Base-by-base conservation (phyloP, 2,113 vertebrate genomes). In the Lagenorhynchus albirostris region DNA sequence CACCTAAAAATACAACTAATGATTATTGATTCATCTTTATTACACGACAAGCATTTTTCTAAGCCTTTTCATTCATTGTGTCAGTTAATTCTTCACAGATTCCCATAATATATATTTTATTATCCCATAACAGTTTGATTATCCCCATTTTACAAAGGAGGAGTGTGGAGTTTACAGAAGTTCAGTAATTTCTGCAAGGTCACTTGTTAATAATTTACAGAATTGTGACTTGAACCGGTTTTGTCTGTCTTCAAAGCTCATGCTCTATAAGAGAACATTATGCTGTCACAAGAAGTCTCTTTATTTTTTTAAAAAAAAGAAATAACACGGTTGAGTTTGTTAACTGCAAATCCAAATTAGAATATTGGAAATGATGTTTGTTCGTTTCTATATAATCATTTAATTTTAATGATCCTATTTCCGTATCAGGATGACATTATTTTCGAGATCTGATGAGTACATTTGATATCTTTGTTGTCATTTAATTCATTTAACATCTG, bases 391-490 rank as follows among this genome's bases (percentile, higher is more conserved):
- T 82, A 70, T 96, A 96, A 96, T 96, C 76, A 89, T 95, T 98
- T 92, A 95, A 97, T 97, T 97, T 95, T 97, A 97, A 96, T 97
- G 94, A 93, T 79, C 87, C 63, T 47, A 55, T 91, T 94, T 97
- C 62, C 82, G 97, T 95, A 94, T 94, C 74, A 90, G 36, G 31
- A 81, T 89, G 79, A 65, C 58, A 74, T 94, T 95, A 94, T 94
- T 95, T 74, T 91, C 77, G 89, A 93, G 47, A 89, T 93, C 25
- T 71, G 67, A 77, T 95, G 96, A 98, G 93, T 76, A 94, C 21
- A 41, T 91, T 95, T 94, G 81, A 63, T 96, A 71, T 71, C 81
- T 91, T 53, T 96, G 82, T 95, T 97, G 93, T 91, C 89, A 94
- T 97, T 97, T 89, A 94, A 96, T 94, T 94, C 77, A 84, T 17